A percentile compares a stretch with the other conserved stretches of the same genome.
Conservation (phyloP, 2,113 vertebrate genomes). For the Vulpes vulpes region DNA sequence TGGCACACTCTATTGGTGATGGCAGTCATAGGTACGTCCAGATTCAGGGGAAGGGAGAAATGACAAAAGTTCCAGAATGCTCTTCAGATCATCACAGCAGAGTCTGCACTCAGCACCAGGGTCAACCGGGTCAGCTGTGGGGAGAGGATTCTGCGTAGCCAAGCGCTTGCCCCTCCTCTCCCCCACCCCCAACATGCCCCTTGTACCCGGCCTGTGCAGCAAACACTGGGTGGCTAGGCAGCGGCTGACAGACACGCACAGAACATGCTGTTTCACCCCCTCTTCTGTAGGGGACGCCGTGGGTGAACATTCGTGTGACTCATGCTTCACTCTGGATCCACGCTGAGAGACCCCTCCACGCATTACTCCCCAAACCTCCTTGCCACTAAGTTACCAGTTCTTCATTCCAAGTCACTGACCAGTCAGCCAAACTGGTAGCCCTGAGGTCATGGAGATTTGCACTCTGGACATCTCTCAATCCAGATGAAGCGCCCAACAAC, state of each 20-base stretch:
- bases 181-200: background rate
- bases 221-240: background rate
- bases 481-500: background rate
- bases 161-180: background rate
- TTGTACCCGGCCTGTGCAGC: rapidly evolving
- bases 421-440: background rate
- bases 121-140: background rate
- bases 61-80: background rate
- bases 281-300: background rate
- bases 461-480: background rate
- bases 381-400: background rate
- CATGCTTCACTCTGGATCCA: background rate
- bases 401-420: background rate
- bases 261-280: background rate
- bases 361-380: background rate
- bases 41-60: background rate
- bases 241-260: background rate
- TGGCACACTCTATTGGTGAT: background rate
- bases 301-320: background rate
- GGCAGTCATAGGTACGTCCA: background rate
- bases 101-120: background rate
- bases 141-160: background rate
- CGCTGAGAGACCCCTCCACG: background rate
- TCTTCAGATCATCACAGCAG: background rate
- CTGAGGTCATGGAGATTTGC: too few species aligned